These are phyloP conservation scores for Herpailurus yagouaroundi DNA, from an alignment of 2,113 vertebrate genomes.

Conservation along the genomic window DNA sequence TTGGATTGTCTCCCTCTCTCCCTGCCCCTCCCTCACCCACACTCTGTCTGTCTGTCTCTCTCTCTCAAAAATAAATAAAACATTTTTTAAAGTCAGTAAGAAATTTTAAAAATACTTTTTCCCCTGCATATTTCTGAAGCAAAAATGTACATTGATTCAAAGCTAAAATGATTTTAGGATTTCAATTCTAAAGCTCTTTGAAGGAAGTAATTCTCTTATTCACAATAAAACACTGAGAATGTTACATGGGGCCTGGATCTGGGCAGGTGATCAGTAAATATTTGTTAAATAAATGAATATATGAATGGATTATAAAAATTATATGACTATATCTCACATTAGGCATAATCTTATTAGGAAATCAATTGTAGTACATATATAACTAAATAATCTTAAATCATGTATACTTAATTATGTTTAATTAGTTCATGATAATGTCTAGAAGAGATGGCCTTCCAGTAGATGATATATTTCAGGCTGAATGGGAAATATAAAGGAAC, in stretches of 20 bases:
- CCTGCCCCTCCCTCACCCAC: too few relatives aligned
- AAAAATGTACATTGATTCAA: not conserved
- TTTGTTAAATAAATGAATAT: not conserved
- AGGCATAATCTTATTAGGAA: not conserved
- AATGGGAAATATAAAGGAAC: not conserved
- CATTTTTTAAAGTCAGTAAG: not conserved
- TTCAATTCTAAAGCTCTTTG: not conserved
- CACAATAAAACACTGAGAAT: not conserved
- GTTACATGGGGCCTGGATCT: not conserved
- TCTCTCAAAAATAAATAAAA: too few relatives aligned
- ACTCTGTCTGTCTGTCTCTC: too few relatives aligned
- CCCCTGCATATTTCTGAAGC: not conserved
- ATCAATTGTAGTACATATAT: not conserved
- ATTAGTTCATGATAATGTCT: not conserved
- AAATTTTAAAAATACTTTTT: not conserved
- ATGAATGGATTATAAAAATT: not conserved
- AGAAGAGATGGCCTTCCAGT: not conserved
- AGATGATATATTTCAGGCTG: not conserved
- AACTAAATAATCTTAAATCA: not conserved
- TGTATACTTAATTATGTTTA: not conserved
- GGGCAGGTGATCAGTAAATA: not conserved
- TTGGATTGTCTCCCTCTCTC: too few relatives aligned
- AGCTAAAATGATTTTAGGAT: not conserved
- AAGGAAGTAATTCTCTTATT: not conserved
- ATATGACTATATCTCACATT: not conserved